Evolutionary conservation across 2,797 vertebrate genomes (phyloP).

Genomic region (Myripristis murdjan): DNA sequence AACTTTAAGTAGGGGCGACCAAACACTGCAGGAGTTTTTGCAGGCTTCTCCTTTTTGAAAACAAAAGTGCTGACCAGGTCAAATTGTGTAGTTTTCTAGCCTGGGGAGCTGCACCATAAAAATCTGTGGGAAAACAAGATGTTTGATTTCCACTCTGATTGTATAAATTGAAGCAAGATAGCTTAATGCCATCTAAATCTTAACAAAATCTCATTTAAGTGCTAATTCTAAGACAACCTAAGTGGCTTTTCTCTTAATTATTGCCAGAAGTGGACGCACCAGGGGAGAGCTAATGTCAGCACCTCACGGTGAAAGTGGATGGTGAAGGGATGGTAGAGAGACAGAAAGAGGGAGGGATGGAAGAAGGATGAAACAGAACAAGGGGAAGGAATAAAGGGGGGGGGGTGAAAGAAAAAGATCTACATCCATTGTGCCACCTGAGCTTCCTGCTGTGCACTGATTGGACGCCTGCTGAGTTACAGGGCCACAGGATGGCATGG

Average conservation of each 20-base stretch:
- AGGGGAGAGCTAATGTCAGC: constrained; percentile 9
- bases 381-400: not conserved
- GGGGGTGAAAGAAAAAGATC: constrained; percentile 11
- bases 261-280: constrained; percentile 1
- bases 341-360: not conserved
- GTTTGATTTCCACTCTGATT: not conserved
- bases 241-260: constrained; percentile 16
- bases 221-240: not conserved
- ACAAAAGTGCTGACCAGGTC: not conserved
- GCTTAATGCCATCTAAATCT: not conserved
- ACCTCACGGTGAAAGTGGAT: constrained; percentile 6
- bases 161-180: constrained; percentile 5
- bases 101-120: not conserved
- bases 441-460: constrained; percentile 38
- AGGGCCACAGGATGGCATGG: constrained; percentile 46
- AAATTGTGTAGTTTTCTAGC: constrained; percentile 5
- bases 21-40: not conserved
- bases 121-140: not conserved
- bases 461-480: constrained; percentile 48
- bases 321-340: not conserved
- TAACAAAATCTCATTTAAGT: not conserved
- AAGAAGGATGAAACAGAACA: not conserved
- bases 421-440: constrained; percentile 28
- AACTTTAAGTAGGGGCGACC: not conserved
- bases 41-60: not conserved